phyloP scores from a whole-genome alignment of 2,113 vertebrate species.

The Gallinago jamesoni region DNA sequence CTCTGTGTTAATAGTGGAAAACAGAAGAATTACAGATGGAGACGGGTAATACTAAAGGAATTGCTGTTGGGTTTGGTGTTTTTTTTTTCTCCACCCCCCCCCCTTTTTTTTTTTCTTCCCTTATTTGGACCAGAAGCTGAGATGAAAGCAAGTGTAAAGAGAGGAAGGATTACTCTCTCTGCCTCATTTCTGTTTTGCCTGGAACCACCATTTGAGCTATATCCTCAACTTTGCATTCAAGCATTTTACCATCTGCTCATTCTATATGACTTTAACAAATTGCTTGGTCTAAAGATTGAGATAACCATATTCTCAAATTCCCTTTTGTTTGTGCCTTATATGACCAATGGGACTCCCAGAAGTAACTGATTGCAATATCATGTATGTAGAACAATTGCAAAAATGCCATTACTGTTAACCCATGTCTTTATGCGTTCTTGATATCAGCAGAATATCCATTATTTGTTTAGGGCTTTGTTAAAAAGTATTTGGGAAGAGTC shows the following conservation, averaged over 20 bases:
- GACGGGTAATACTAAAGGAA: background rate
- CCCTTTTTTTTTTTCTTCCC: accelerated
- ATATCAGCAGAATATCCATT: background rate
- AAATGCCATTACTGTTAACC: background rate
- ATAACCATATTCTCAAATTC: background rate
- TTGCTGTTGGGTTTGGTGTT: background rate
- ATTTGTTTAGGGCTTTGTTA: background rate
- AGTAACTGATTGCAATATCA: background rate
- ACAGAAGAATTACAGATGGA: background rate
- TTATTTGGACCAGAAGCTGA: background rate
- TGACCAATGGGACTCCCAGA: background rate
- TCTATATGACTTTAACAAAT: background rate
- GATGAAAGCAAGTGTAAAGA: background rate
- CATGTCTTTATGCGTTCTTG: background rate
- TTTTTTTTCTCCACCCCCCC: accelerated
- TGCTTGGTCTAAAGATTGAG: background rate
- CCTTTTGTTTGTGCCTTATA: background rate
- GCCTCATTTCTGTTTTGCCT: background rate
- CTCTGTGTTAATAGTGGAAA: background rate
- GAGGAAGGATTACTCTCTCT: background rate
- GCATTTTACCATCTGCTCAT: background rate
- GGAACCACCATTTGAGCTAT: background rate
- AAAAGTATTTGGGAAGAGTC: background rate
- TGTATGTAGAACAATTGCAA: background rate
- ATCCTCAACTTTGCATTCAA: background rate